Base-by-base conservation (phyloP, 2,888 invertebrate species). In the Allygus modestus region DNA sequence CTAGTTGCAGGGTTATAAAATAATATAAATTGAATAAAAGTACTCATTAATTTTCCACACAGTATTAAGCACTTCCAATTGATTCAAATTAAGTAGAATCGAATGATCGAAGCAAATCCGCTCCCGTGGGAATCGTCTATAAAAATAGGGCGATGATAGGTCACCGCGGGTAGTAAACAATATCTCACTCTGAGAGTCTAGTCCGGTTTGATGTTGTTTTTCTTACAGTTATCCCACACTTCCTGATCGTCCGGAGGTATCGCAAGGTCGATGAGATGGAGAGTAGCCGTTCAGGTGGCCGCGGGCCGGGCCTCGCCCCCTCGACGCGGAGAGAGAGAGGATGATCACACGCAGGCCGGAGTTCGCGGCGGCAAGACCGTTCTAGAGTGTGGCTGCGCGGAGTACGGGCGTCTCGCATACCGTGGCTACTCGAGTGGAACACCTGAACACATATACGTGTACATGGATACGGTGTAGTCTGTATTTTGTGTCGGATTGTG, bases 261-360 rank as follows among this genome's bases (percentile, higher is more conserved):
- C 1, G 37, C 73, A 43, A 37, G 73, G 73, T 43, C 73, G 73
- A 11, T n/a, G 73, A 73, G 73, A 73, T 43, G 41, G 73, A 73
- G 73, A 73, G 73, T 73, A 41, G 73, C 41, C 41, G 41, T 28
- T 65, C 65, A 65, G 65, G 65, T 65, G 54, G 46, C 46, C 15
- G 54, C 15, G 51, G n/a, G n/a, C n/a, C n/a, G n/a, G 65, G 69
- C 73, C 41, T 73, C 73, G 37, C 43, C 73, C 73, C 41, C 23
- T 9, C n/a, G 65, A 7, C 51, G 4, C 51, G 58, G 58, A 23
- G 58, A 20, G 58, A 26, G 58, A n/a, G n/a, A n/a, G n/a, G 7
- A n/a, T n/a, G 33, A 33, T n/a, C 73, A 73, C 73, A 73, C 33
- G 73, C 37, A 7, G 37, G 0, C 20, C 2, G 37, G 73, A 1